Base-by-base conservation (phyloP, 2,888 invertebrate genomes). In the Sarcophaga subvicina region DNA sequence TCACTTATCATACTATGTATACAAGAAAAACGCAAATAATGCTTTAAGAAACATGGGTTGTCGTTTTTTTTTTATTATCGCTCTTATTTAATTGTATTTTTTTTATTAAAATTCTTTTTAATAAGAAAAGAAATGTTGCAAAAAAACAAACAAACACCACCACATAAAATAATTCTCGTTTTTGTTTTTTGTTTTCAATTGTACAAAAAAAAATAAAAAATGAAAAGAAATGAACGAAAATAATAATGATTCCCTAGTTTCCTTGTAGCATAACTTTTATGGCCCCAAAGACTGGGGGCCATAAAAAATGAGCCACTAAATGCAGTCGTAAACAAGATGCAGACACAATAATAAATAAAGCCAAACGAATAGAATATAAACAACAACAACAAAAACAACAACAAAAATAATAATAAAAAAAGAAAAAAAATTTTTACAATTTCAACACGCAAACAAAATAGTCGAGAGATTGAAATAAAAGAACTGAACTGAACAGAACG, bases 401-500 rank as follows among this genome's bases (percentile, higher is more conserved):
- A 77, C 59, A 67, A 62, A 63, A 45, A 10, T 49, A 49, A 59
- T 12, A 67, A 69, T 63, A 27, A 49, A 80, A 27, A 69, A 76
- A 37, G 14, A 66, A 59, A 81, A 71, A 71, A 69, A 75, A 79
- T 70, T 71, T 49, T 12, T 54, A 54, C 54, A 66, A 71, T 87
- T 78, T 78, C 49, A 75, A 66, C 86, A 87, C 83, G 83, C 83
- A 54, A 86, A 83, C 69, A 60, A 71, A 80, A 80, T 72, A 73
- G 45, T 76, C 60, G 10, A 20, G 54, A 54, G 66, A 25, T 76
- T 62, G 8, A 37, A 47, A 47, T 47, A 47, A 69, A 17, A 54
- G 54, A 54, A 54, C 54, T 2, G 17, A 54, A 54, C 12, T 3
- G 17, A 54, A 54, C 12, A 4, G 6, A 37, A 37, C 6, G 4